Evolutionary conservation across 2,113 vertebrate genomes (phyloP).

Genomic region (Condylura cristata): DNA sequence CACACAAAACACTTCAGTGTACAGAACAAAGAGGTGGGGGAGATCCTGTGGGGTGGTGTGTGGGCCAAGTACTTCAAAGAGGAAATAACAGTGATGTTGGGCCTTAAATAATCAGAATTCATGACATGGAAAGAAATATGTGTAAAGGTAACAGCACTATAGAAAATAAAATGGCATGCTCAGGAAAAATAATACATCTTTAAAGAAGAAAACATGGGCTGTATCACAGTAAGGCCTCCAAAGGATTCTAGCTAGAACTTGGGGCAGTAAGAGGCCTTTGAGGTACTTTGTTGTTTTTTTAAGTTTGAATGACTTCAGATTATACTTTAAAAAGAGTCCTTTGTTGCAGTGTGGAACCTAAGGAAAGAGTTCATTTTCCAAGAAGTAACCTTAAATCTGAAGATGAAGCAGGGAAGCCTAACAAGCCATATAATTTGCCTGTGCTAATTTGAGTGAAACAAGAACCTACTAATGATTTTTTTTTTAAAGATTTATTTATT

Average conservation of each 20-base stretch:
- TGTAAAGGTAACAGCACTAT: not conserved
- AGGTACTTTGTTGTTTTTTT: not conserved
- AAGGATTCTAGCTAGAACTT: not conserved
- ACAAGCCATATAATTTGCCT: not conserved
- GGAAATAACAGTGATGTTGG: not conserved
- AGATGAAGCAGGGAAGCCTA: not conserved
- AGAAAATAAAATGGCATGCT: constrained; percentile 20
- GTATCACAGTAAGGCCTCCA: not conserved
- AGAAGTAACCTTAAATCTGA: constrained; percentile 24
- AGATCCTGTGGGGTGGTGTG: not conserved
- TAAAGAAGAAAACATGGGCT: not conserved
- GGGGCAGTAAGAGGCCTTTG: not conserved
- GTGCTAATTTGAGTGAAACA: not conserved
- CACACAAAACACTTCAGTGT: not conserved
- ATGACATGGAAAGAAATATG: not conserved
- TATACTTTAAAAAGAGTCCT: not conserved
- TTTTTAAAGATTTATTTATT: too few species aligned
- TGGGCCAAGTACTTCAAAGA: not conserved
- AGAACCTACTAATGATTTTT: too few species aligned
- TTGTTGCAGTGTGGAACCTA: constrained; percentile 12
- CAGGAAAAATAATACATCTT: not conserved
- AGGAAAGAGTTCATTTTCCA: not conserved
- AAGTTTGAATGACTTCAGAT: not conserved
- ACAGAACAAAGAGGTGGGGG: not conserved
- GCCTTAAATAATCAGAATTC: constrained; percentile 17